Percentiles rank a stretch among this genome's conserved stretches.
Evolutionary conservation across 1,140 invertebrate species (phyloP).

Genomic region (Bombus pascuorum): DNA sequence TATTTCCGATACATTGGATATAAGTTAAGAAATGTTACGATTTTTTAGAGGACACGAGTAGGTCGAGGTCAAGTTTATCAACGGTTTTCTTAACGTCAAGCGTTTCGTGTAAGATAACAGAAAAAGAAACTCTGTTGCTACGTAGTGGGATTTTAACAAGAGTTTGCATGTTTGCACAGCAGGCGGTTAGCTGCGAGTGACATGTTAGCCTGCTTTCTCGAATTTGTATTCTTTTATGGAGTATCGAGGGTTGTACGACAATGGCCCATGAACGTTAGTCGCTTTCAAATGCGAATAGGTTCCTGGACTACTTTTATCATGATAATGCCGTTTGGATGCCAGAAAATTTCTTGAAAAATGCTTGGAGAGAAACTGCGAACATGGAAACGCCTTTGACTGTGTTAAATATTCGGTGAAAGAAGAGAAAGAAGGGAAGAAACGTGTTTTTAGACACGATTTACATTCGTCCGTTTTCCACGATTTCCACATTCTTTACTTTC

Average conservation of each 20-base stretch:
- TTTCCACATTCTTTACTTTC: too few relatives aligned
- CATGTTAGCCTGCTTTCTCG: constrained; percentile 56
- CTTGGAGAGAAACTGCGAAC: constrained; percentile 34
- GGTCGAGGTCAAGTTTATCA: constrained; percentile 31
- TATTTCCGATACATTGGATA: not conserved
- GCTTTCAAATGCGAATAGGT: constrained; percentile 36
- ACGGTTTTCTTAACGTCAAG: not conserved
- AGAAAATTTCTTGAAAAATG: constrained; percentile 35
- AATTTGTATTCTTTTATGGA: constrained; percentile 67
- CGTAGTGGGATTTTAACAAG: constrained; percentile 39
- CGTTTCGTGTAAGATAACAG: constrained; percentile 29
- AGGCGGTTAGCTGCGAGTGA: constrained; percentile 57
- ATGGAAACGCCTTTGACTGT: not conserved
- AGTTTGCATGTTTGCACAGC: constrained; percentile 66
- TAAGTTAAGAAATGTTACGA: not conserved
- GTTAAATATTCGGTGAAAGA: not conserved
- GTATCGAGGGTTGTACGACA: constrained; percentile 23
- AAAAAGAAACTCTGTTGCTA: constrained; percentile 6
- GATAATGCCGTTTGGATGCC: constrained; percentile 41
- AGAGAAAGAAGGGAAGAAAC: too few relatives aligned
- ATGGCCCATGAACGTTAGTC: constrained; percentile 3
- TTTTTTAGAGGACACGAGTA: constrained; percentile 16
- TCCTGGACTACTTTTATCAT: constrained; percentile 51
- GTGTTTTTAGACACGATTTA: too few relatives aligned
- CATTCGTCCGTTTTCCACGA: too few relatives aligned